Evolutionary conservation across 2,888 invertebrate genomes (phyloP), one percentile per base, ranked within the genome.

Genomic region (Drosophila emarginata): DNA sequence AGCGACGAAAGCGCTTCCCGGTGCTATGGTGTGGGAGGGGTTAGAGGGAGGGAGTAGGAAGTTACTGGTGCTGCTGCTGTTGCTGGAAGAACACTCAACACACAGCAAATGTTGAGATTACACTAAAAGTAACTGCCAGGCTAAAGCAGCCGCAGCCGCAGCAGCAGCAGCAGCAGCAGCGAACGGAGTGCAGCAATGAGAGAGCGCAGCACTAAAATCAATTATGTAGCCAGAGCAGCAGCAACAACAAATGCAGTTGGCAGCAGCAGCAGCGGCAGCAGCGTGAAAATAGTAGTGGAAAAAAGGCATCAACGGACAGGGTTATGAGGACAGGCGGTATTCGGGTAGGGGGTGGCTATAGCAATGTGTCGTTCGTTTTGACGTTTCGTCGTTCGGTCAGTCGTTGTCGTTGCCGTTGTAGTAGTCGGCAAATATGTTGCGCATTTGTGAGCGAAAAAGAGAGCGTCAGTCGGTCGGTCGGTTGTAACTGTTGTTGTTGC

Each of bases 131-230:
- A 81, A 88, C 80, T 81, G 87, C 86, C 88, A 87, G 58, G 28
- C 67, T 70, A 64, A 56, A 61, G 67, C 60, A 70, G 66, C 64
- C 57, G 32, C 53, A 32, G 45, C 57, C 57, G 58, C 63, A 71
- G 53, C 62, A 61, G 37, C 65, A 61, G 60, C 62, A 66, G 61
- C 54, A 63, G 67, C 57, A 67, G 54, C 64, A 64, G 61, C 67
- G 67, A 60, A 61, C 63, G 67, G 66, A 56, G 62, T 64, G 64
- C 80, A 77, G 70, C 70, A 69, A 67, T 73, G 72, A 77, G 80
- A 82, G 88, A 88, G 88, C 82, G 64, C 77, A 85, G 80, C 78
- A 79, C 86, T 88, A 79, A 89, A 90, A 88, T 88, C 89, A 90
- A 89, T 89, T 90, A 90, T 89, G 89, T 88, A 87, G 85, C 73